phyloP scores from a whole-genome alignment of 2,113 vertebrate genomes.

The Corythornis vintsioides region DNA sequence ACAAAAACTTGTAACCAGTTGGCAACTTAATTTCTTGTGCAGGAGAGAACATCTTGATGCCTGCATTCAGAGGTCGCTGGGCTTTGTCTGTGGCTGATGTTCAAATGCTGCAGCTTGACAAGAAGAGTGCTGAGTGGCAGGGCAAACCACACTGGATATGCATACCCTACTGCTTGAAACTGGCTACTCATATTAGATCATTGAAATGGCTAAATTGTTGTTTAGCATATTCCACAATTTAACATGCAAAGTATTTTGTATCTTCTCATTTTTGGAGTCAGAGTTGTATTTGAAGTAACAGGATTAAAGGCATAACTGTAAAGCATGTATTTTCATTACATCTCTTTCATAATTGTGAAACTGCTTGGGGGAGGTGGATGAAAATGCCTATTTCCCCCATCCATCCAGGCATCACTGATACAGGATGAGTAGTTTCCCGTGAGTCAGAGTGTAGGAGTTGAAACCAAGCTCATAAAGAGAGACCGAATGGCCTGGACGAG shows the following conservation, averaged over 20 bases:
- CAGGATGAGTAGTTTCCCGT: background rate
- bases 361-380: background rate
- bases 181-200: background rate
- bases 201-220: background rate
- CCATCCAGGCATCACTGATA: background rate
- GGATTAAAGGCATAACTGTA: slow-evolving; percentile 50
- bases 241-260: background rate
- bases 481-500: background rate
- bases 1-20: background rate
- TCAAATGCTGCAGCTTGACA: background rate
- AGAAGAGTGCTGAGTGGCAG: background rate
- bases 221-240: slow-evolving; percentile 19
- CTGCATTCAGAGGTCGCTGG: background rate
- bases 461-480: background rate
- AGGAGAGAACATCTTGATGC: background rate
- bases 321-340: slow-evolving; percentile 44
- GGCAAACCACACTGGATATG: background rate
- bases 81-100: background rate
- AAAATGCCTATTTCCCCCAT: background rate
- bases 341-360: slow-evolving; percentile 13
- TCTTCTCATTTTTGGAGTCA: slow-evolving; percentile 18
- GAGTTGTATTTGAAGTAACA: slow-evolving; percentile 16
- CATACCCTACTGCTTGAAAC: background rate
- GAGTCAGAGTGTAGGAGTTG: background rate
- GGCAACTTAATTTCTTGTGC: background rate